Conservation (phyloP, 23 tunicate species). For the Clavelina lepadiformis region DNA sequence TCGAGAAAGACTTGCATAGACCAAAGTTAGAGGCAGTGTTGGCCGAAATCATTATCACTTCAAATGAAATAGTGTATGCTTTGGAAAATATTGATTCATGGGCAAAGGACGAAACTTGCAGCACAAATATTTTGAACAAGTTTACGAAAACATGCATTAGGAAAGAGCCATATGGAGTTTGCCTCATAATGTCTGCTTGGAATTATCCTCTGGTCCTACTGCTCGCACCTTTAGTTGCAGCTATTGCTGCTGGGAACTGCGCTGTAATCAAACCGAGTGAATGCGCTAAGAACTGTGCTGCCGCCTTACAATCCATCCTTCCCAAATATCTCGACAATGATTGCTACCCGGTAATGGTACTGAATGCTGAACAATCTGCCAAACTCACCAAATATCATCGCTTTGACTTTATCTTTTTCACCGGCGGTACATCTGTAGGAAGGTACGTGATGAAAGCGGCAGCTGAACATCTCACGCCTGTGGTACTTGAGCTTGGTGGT, state of each 20-base stretch:
- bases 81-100: constrained; percentile 29
- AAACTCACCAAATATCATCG: constrained; percentile 29
- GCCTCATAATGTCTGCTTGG: constrained; percentile 67
- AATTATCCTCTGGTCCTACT: constrained; percentile 61
- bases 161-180: constrained; percentile 69
- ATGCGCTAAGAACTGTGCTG: constrained; percentile 33
- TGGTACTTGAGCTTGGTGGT: constrained; percentile 85
- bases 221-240: constrained; percentile 52
- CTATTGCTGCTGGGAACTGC: constrained; percentile 79
- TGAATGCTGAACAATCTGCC: constrained; percentile 28
- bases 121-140: constrained; percentile 14
- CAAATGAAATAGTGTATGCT: constrained; percentile 39
- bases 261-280: constrained; percentile 71
- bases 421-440: constrained; percentile 81
- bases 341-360: constrained; percentile 51
- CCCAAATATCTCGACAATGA: constrained; percentile 52
- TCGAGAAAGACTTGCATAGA: constrained; percentile 31
- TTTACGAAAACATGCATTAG: constrained; percentile 18
- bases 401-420: constrained; percentile 74
- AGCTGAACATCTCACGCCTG: constrained; percentile 75
- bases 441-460: constrained; percentile 67
- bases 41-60: constrained; percentile 35
- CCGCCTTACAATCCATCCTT: constrained; percentile 13
- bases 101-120: constrained; percentile 17
- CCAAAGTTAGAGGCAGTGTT: constrained; percentile 34